A percentile compares a stretch with the other conserved stretches of the same genome.
Evolutionary conservation across 2,113 vertebrate genomes (phyloP).

Genomic region (Sclerurus mexicanus): DNA sequence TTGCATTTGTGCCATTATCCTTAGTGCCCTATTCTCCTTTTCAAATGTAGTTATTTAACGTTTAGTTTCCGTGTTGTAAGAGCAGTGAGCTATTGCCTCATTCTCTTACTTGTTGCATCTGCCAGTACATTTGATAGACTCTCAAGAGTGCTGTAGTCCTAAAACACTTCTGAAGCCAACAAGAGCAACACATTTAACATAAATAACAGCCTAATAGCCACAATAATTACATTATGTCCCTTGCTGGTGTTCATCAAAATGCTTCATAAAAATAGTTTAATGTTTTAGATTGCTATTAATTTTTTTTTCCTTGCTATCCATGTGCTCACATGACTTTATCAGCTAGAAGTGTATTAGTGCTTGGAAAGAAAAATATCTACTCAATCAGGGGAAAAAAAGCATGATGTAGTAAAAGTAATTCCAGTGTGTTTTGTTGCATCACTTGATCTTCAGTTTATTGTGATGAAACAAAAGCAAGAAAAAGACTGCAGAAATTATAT

Average conservation of each 20-base stretch:
- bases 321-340: not conserved
- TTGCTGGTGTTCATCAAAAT: conserved; percentile 26
- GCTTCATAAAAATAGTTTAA: not conserved
- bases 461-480: not conserved
- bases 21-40: not conserved
- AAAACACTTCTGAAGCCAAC: not conserved
- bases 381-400: not conserved
- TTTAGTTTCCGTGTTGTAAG: not conserved
- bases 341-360: not conserved
- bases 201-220: conserved; percentile 31
- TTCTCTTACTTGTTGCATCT: not conserved
- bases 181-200: not conserved
- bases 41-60: not conserved
- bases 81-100: not conserved
- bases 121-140: not conserved
- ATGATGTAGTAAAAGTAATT: not conserved
- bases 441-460: not conserved
- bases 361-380: not conserved
- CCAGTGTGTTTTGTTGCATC: not conserved
- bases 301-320: not conserved
- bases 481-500: not conserved
- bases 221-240: not conserved
- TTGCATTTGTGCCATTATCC: not conserved
- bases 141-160: not conserved
- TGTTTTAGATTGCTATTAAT: not conserved